phyloP scores from a whole-genome alignment of 1,140 invertebrate species.

The Eumeta japonica region DNA sequence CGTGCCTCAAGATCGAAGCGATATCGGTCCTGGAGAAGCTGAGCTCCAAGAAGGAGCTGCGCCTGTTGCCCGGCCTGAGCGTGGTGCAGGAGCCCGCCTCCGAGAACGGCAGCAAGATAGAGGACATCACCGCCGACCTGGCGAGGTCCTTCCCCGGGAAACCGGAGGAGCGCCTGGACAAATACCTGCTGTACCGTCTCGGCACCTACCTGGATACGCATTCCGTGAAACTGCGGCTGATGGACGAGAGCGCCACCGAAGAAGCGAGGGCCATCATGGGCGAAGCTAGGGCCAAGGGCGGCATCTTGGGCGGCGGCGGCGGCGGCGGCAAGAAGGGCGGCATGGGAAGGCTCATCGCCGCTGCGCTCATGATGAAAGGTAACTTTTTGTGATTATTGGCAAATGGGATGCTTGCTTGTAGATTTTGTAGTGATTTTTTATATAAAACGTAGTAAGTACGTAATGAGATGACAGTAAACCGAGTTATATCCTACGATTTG shows the following conservation, averaged over 20 bases:
- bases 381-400: constrained; percentile 6
- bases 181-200: constrained; percentile 70
- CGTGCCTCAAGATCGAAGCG: constrained; percentile 78
- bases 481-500: no score
- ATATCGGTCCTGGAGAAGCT: constrained; percentile 73
- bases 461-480: no score
- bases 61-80: constrained; percentile 69
- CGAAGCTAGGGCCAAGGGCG: constrained; percentile 44
- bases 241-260: constrained; percentile 64
- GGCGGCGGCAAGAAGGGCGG: constrained; percentile 56
- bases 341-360: constrained; percentile 60
- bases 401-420: no score
- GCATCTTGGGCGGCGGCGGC: constrained; percentile 42
- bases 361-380: constrained; percentile 67
- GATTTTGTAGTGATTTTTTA: no score
- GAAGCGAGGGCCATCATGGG: constrained; percentile 54
- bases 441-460: no score
- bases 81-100: constrained; percentile 66
- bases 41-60: constrained; percentile 63
- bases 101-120: constrained; percentile 60
- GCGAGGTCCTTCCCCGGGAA: constrained; percentile 74
- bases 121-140: constrained; percentile 69
- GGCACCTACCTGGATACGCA: constrained; percentile 71
- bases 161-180: constrained; percentile 73
- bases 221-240: constrained; percentile 69